Evolutionary conservation across 2,113 vertebrate species (phyloP), one percentile per base, ranked within the genome.

Genomic region (Mormyrus iriodes): DNA sequence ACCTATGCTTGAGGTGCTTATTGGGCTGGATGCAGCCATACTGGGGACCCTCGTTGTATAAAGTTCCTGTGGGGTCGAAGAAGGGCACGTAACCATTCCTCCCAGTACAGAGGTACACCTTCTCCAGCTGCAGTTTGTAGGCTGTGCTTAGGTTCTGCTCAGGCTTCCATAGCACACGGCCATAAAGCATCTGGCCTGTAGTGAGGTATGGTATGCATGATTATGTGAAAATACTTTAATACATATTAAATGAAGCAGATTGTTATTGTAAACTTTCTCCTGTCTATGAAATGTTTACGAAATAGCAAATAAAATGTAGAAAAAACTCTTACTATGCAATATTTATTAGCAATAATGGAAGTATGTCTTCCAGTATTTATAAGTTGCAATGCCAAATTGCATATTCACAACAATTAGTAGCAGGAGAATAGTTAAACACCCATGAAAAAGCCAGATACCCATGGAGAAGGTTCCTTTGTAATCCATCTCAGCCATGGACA

Each of bases 381-480:
- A n/a, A 1, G 13, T 86, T 27, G 46, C 84, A 12, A 27, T 31
- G 15, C 49, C 84, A 85, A 85, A 27, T 52, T 35, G 15, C 10
- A 39, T 27, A 86, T 35, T 53, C 13, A 31, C 31, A 86, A 86
- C 27, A 8, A n/a, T n/a, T 86, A 31, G 49, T 3, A n/a, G 9
- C 42, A 27, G 44, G 42, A 24, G 82, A 12, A 48, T 10, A 83
- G 15, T 31, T 86, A 17, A 52, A 53, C 27, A 24, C 15, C 15
- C 85, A 86, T 42, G 24, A 86, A 53, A 24, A 55, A 51, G 31
- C 49, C 52, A 27, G 93, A 2, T 94, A 99, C 98, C 98, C 95
- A 99, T 99, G 17, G 98, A 99, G 92, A 99, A 99, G 0, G 98
- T 97, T 85, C 98, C 98, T 93, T 98, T 99, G 94, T 99, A 99